phyloP scores from a whole-genome alignment of 2,888 invertebrate genomes.

The Allolobophora icterica region DNA sequence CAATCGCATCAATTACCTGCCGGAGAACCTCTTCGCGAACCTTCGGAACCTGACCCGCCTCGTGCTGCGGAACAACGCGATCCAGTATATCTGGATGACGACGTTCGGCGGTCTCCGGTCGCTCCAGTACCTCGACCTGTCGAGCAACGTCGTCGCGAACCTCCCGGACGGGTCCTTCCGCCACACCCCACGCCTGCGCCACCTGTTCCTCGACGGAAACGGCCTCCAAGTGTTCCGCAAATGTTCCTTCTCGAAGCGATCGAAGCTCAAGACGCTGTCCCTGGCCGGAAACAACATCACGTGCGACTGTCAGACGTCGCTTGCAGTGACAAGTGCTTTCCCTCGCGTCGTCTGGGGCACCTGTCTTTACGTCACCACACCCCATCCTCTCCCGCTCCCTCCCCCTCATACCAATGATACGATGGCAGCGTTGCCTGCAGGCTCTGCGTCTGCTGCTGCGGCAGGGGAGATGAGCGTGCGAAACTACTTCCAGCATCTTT shows the following conservation, averaged over 20 bases:
- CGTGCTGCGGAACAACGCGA: constrained; percentile 45
- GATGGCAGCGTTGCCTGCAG: background rate
- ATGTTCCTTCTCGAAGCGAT: constrained; percentile 42
- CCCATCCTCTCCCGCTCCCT: background rate
- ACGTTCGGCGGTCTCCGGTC: constrained; percentile 41
- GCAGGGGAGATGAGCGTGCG: background rate
- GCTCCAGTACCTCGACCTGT: constrained; percentile 45
- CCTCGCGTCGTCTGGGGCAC: background rate
- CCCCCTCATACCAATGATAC: background rate
- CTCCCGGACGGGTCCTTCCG: constrained; percentile 43
- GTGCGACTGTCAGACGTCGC: constrained; percentile 44
- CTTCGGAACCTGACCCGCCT: constrained; percentile 44
- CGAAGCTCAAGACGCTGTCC: constrained; percentile 45
- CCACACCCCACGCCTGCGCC: constrained; percentile 37
- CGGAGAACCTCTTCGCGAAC: constrained; percentile 41
- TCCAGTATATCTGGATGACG: constrained; percentile 40
- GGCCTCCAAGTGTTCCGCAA: constrained; percentile 36
- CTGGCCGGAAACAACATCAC: constrained; percentile 45
- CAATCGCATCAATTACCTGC: constrained; percentile 44
- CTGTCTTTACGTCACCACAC: background rate
- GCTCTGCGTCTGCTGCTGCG: no score
- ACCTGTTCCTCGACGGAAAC: constrained; percentile 46
- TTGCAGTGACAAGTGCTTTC: background rate
- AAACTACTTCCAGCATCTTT: constrained; percentile 17
- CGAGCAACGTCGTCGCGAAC: constrained; percentile 42